Base-by-base conservation (phyloP, 2,797 vertebrate species). In the Lindbergichthys nudifrons region DNA sequence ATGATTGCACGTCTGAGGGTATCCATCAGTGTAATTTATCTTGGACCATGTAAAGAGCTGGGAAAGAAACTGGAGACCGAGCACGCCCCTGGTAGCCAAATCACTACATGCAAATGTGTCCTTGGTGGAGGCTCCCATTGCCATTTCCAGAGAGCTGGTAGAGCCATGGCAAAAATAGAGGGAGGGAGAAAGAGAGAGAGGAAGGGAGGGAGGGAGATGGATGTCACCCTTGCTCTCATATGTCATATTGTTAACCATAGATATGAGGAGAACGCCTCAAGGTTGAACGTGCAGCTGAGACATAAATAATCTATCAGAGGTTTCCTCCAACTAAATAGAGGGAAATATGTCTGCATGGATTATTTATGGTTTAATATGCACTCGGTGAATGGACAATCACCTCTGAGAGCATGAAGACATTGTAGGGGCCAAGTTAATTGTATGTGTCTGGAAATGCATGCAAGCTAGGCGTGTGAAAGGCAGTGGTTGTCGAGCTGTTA, bases 331-430 rank as follows among this genome's bases (percentile, higher is more conserved):
- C 89, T 90, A 91, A 89, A 93, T 83, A 90, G 83, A 88, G 66
- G 82, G 84, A 89, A 93, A 91, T 88, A 81, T 91, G 92, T 92
- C 89, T 84, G 81, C 87, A 92, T 93, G 84, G 93, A 93, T 95
- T 94, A 94, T 95, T 94, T 92, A 94, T 95, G 89, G 79, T 89
- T 92, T 93, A 93, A 94, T 95, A 93, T 94, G 87, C 81, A 86
- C 81, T 75, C 66, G 10, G 82, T 85, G 87, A 93, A 94, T 82
- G 87, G 92, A 91, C 92, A 92, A 88, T 93, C 89, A 83, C 84
- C 86, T 87, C 84, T 54, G 81, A 83, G 82, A 87, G 84, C 85
- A 82, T 78, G 70, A 79, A 81, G 83, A 88, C 73, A 51, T 81
- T 48, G 73, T 80, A 56, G 74, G 65, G 83, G 77, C 86, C 77